Conservation (phyloP, 1,140 invertebrate genomes). For the Anastatus disparis region DNA sequence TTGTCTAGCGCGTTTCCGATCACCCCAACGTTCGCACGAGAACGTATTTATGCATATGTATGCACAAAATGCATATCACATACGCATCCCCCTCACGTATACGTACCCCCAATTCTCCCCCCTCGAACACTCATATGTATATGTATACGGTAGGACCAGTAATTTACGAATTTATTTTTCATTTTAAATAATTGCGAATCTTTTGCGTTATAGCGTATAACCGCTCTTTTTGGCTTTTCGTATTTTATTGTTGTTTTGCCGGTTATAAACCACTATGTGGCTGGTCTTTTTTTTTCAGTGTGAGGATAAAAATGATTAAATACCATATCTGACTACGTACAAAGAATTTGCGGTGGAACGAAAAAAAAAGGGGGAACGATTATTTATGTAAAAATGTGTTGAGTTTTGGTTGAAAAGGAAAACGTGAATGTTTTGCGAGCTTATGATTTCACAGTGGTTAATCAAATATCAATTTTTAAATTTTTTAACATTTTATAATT, state of each 20-base stretch:
- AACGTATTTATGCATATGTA: slow-evolving; percentile 29
- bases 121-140: no score
- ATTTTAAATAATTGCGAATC: not conserved
- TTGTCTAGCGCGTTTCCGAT: slow-evolving; percentile 14
- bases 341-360: no score
- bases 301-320: slow-evolving; percentile 17
- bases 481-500: no score
- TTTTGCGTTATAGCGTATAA: not conserved
- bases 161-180: slow-evolving; percentile 26
- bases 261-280: not conserved
- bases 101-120: no score
- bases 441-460: no score
- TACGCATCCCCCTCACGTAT: no score
- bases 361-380: not conserved
- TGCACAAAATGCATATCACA: not conserved
- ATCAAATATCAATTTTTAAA: no score
- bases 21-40: no score
- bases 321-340: no score
- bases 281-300: not conserved
- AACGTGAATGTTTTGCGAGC: no score
- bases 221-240: not conserved
- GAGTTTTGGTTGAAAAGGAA: no score
- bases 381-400: not conserved
- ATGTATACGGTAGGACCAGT: not conserved
- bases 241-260: not conserved